A percentile compares a stretch with the other conserved stretches of the same genome.
phyloP scores from a whole-genome alignment of 1,140 invertebrate species.

The Plutomurus gul region DNA sequence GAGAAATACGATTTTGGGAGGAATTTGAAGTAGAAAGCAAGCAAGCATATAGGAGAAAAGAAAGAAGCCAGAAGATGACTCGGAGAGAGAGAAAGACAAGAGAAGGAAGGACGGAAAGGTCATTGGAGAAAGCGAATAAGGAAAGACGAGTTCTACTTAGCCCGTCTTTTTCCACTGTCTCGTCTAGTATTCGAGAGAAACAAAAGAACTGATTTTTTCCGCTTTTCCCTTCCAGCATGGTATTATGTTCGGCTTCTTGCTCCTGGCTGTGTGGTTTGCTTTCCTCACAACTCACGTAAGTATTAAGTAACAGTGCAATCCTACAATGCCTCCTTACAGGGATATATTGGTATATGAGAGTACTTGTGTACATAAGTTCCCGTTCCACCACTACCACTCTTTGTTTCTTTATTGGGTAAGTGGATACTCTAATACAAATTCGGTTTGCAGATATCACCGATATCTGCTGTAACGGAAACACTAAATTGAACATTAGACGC shows the following conservation, averaged over 20 bases:
- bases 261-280: background rate
- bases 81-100: background rate
- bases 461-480: no score
- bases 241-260: constrained; percentile 20
- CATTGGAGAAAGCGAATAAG: constrained; percentile 26
- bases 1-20: constrained; percentile 26
- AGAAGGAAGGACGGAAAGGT: constrained; percentile 26
- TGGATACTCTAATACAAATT: no score
- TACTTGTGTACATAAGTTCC: no score
- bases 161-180: background rate
- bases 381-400: no score
- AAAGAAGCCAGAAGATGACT: background rate
- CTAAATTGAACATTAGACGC: no score
- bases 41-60: constrained; percentile 11
- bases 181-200: background rate
- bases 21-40: constrained; percentile 27
- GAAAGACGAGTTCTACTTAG: constrained; percentile 5
- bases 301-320: no score
- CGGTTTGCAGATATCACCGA: no score
- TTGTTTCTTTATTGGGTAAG: no score
- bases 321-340: no score
- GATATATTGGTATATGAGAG: no score
- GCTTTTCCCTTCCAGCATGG: constrained; percentile 9
- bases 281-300: background rate
- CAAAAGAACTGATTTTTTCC: constrained; percentile 22